These are phyloP conservation scores for Hapalemur alaotrensis DNA, from an alignment of 2,797 vertebrate genomes.

Conservation along the genomic window DNA sequence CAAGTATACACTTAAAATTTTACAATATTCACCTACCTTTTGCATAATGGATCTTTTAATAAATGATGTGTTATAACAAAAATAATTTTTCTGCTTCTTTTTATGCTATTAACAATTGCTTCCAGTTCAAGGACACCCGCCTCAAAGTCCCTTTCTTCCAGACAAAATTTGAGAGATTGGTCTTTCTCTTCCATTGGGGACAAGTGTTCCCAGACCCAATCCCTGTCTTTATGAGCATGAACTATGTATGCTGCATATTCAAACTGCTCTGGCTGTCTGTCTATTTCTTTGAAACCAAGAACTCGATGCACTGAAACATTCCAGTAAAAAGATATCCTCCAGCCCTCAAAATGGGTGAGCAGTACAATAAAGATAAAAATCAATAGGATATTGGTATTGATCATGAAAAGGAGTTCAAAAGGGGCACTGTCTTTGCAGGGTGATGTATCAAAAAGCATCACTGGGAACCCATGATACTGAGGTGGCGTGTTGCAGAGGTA, in stretches of 20 bases:
- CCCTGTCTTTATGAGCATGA: constrained; percentile 87
- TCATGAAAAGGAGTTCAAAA: constrained; percentile 88
- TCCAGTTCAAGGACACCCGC: constrained; percentile 88
- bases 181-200: constrained; percentile 87
- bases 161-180: constrained; percentile 87
- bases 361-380: constrained; percentile 84
- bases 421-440: constrained; percentile 94
- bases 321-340: constrained; percentile 96
- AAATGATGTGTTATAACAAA: constrained; percentile 94
- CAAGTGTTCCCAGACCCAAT: constrained; percentile 92
- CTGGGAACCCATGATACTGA: constrained; percentile 87
- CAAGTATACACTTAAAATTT: background rate
- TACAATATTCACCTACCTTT: constrained; percentile 84
- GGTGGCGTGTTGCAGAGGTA: constrained; percentile 96
- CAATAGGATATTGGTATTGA: constrained; percentile 83
- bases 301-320: constrained; percentile 90
- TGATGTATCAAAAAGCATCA: constrained; percentile 89
- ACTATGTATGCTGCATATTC: constrained; percentile 93
- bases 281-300: constrained; percentile 91
- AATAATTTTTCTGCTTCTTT: constrained; percentile 92
- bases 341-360: constrained; percentile 91
- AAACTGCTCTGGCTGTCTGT: constrained; percentile 84
- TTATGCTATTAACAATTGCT: constrained; percentile 91
- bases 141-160: constrained; percentile 92
- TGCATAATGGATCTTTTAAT: constrained; percentile 93